Conservation (phyloP, 2,888 invertebrate species). For the Athrips mouffetella region DNA sequence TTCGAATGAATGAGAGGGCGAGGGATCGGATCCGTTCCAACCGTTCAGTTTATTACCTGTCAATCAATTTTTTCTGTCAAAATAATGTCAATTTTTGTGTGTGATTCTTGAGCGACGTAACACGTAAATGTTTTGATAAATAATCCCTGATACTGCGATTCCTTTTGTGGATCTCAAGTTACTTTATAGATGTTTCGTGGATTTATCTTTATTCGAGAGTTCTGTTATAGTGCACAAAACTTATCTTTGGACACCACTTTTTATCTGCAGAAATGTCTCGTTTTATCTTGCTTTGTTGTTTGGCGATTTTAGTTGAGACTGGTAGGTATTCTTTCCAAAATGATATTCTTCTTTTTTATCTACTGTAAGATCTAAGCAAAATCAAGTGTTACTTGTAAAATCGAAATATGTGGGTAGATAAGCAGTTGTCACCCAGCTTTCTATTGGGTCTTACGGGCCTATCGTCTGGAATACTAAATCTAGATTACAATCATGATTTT, state of each 20-base stretch:
- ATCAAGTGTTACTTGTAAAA: not conserved
- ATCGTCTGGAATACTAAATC: no score
- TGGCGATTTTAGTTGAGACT: conserved; percentile 43
- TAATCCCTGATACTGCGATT: conserved; percentile 11
- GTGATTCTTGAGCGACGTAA: conserved; percentile 48
- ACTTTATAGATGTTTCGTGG: not conserved
- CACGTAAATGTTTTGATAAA: conserved; percentile 37
- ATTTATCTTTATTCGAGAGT: not conserved
- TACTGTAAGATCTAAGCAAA: not conserved
- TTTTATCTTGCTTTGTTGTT: conserved; percentile 41
- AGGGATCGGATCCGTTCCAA: no score
- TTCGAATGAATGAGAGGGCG: no score
- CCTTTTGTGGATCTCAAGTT: not conserved
- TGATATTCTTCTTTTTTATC: not conserved
- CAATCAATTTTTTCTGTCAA: not conserved
- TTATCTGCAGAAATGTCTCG: conserved; percentile 41
- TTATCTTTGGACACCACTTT: not conserved
- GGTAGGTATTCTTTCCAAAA: conserved; percentile 27
- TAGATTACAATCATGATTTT: no score
- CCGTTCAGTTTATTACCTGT: no score
- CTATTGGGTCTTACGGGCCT: no score
- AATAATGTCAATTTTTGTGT: conserved; percentile 5
- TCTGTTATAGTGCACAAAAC: conserved; percentile 1
- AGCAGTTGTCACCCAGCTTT: no score
- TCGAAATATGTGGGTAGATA: no score